phyloP scores from a whole-genome alignment of 2,888 invertebrate genomes.

The Lepidocyrtinus sp. region DNA sequence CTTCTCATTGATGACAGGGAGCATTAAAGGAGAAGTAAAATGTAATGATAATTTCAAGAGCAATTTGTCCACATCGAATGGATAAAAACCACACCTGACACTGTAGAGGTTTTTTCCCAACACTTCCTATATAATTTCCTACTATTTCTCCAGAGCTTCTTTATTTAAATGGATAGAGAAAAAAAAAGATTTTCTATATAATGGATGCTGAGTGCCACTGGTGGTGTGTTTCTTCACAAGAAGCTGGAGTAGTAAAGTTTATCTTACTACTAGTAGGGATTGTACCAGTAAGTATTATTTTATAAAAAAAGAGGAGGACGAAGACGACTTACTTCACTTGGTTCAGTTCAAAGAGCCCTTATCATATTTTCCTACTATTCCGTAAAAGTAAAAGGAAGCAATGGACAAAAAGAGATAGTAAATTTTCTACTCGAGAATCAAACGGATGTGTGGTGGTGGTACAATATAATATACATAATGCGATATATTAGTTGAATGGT shows the following conservation, averaged over 20 bases:
- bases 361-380: conserved; percentile 30
- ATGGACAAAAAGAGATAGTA: conserved; percentile 53
- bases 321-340: too few species aligned
- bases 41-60: conserved; percentile 59
- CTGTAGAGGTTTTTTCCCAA: conserved; percentile 48
- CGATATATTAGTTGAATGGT: conserved; percentile 17
- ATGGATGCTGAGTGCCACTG: conserved; percentile 44
- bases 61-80: conserved; percentile 60
- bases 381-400: conserved; percentile 21
- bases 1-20: conserved; percentile 54
- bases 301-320: conserved; percentile 18
- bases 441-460: conserved; percentile 57
- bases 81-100: conserved; percentile 63
- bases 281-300: conserved; percentile 44
- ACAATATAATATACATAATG: conserved; percentile 16
- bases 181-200: conserved; percentile 47
- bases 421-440: conserved; percentile 59
- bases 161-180: conserved; percentile 32
- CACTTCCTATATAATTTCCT: conserved; percentile 35
- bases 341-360: conserved; percentile 42
- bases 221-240: conserved; percentile 28
- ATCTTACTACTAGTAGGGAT: conserved; percentile 25
- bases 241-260: conserved; percentile 25
- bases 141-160: conserved; percentile 39
- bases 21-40: conserved; percentile 49